Base-by-base conservation (phyloP, 1,140 invertebrate genomes). In the Eufriesea mexicana region DNA sequence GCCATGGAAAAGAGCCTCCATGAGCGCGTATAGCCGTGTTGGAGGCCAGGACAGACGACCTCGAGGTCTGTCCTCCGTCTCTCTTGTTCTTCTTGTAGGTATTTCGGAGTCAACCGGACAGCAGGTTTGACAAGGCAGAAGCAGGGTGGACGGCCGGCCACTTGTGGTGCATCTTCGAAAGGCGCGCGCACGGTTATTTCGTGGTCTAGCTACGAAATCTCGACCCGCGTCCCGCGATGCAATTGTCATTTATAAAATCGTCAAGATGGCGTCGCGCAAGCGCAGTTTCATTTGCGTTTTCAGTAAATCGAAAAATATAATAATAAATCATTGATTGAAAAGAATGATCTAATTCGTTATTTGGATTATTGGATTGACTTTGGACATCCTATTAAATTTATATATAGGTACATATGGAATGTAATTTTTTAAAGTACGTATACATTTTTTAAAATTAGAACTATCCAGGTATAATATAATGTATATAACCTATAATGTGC, bases 31-130 rank as follows among this genome's bases (percentile, higher is more conserved):
- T 42, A 70, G 42, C 78, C 67, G 73, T 73, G 47, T 72, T 79
- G 25, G n/a, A 45, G 51, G 35, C 67, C 80, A 87, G 86, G 71
- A 71, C 80, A 74, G 75, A 76, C 86, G 86, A 79, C 85, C 85
- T 86, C 80, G 71, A 61, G 83, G 74, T 84, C 64, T 62, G 62
- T 73, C 70, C 61, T 62, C 51, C 51, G 55, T 72, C 70, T 72
- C 85, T 66, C 57, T 86, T 59, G 54, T 84, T 68, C 80, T 55
- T 70, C 45, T 75, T 86, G 66, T 64, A 87, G 81, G 85, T 76
- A 87, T 87, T 87, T 87, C 81, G 81, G 76, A 87, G 80, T 79
- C 64, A 84, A 79, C 79, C 68, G 75, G 84, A 67, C 80, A 86
- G 86, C 86, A 87, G 79, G 86, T 87, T 86, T 87, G 86, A 84